Percentiles rank a stretch among this genome's conserved stretches.
These are phyloP conservation scores for Guaruba guarouba DNA, from an alignment of 2,113 vertebrate species.

Conservation along the genomic window DNA sequence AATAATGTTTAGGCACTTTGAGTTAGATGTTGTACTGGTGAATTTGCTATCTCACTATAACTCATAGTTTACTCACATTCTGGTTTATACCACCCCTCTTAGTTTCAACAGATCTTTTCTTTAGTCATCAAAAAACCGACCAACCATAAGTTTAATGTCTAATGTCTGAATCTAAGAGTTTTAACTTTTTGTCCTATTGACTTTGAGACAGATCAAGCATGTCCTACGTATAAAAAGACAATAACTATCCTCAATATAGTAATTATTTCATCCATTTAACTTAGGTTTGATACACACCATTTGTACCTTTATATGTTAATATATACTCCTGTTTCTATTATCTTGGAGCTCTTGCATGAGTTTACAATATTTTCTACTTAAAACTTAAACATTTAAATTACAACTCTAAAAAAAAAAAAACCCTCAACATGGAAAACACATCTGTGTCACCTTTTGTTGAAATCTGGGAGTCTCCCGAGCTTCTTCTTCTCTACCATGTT, in stretches of 20 bases:
- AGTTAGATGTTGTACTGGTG: neutral
- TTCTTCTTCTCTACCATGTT: constrained; percentile 11
- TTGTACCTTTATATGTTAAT: neutral
- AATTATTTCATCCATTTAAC: neutral
- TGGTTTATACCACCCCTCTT: neutral
- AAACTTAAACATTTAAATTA: neutral
- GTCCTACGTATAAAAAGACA: neutral
- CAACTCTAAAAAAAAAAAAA: neutral
- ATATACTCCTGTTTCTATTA: neutral
- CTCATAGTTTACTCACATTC: neutral
- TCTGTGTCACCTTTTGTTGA: constrained; percentile 64
- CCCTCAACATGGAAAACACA: neutral
- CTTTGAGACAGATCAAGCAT: neutral
- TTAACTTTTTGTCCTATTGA: neutral
- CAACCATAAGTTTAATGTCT: neutral
- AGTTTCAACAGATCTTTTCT: neutral
- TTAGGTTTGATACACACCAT: neutral
- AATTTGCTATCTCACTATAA: neutral
- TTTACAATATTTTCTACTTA: neutral
- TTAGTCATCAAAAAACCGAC: neutral
- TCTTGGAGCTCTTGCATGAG: neutral
- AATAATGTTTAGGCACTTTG: neutral
- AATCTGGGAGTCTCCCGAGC: neutral
- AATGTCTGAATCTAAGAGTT: neutral
- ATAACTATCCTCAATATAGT: neutral